Conservation (phyloP, 1,140 invertebrate species). For the Pseudobourletiella spinata region DNA sequence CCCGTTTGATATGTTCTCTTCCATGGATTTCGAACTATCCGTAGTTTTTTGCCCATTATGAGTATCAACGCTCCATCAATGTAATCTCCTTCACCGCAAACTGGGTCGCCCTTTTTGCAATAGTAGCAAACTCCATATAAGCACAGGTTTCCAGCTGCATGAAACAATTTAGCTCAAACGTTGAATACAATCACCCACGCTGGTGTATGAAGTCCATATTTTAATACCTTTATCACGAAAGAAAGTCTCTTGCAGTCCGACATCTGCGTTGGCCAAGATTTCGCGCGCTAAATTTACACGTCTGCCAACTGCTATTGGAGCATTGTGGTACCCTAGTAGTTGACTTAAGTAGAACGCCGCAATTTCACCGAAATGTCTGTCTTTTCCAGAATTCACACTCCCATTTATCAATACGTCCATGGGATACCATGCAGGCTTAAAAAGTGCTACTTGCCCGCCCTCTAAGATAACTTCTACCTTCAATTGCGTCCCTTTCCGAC, state of each 20-base stretch:
- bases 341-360: constrained; percentile 82
- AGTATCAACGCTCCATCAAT: constrained; percentile 75
- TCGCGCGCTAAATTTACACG: constrained; percentile 65
- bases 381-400: constrained; percentile 74
- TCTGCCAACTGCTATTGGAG: constrained; percentile 67
- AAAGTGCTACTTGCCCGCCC: constrained; percentile 67
- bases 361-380: constrained; percentile 90
- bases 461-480: constrained; percentile 71
- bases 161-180: background rate
- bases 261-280: constrained; percentile 57
- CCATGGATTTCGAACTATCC: constrained; percentile 73
- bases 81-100: constrained; percentile 59
- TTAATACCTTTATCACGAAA: constrained; percentile 38
- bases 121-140: constrained; percentile 85
- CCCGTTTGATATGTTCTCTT: constrained; percentile 72
- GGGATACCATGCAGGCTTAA: constrained; percentile 84
- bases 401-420: constrained; percentile 61
- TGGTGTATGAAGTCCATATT: no score
- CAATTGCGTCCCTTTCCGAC: constrained; percentile 72
- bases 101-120: constrained; percentile 67
- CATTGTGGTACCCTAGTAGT: constrained; percentile 64
- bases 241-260: no score
- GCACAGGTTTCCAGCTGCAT: constrained; percentile 48
- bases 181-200: no score
- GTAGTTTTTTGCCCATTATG: constrained; percentile 62